These are phyloP conservation scores for Calosoma granatense DNA, from an alignment of 1,140 invertebrate species.

Conservation along the genomic window DNA sequence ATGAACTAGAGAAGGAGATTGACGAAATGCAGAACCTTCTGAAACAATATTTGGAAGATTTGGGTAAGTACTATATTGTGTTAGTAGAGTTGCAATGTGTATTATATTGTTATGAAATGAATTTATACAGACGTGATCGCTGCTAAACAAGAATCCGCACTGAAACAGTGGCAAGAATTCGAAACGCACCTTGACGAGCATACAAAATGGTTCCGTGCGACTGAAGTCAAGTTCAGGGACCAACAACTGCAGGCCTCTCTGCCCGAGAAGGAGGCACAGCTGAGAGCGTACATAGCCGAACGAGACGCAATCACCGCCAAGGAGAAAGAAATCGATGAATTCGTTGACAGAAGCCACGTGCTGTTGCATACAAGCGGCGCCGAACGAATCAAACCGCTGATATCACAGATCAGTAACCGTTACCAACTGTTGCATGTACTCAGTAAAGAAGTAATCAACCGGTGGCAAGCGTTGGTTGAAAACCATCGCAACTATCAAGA, in stretches of 20 bases:
- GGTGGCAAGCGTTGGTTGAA: constrained; percentile 74
- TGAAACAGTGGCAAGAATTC: constrained; percentile 81
- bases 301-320: constrained; percentile 63
- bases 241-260: constrained; percentile 72
- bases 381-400: constrained; percentile 75
- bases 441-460: constrained; percentile 79
- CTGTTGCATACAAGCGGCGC: constrained; percentile 74
- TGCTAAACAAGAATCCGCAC: constrained; percentile 57
- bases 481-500: constrained; percentile 76
- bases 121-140: constrained; percentile 47
- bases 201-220: constrained; percentile 73
- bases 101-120: not conserved
- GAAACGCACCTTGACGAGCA: constrained; percentile 68
- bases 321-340: constrained; percentile 75
- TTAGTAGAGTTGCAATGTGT: not conserved
- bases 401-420: constrained; percentile 80
- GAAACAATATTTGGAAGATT: constrained; percentile 52
- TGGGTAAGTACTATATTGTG: constrained; percentile 35
- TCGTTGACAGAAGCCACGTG: constrained; percentile 81
- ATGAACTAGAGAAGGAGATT: constrained; percentile 63
- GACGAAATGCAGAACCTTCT: constrained; percentile 54
- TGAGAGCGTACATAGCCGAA: constrained; percentile 62
- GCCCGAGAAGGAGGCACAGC: constrained; percentile 65
- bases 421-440: constrained; percentile 75
- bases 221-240: constrained; percentile 75